Evolutionary conservation across 2,113 vertebrate species (phyloP).

Genomic region (Plectropomus leopardus): DNA sequence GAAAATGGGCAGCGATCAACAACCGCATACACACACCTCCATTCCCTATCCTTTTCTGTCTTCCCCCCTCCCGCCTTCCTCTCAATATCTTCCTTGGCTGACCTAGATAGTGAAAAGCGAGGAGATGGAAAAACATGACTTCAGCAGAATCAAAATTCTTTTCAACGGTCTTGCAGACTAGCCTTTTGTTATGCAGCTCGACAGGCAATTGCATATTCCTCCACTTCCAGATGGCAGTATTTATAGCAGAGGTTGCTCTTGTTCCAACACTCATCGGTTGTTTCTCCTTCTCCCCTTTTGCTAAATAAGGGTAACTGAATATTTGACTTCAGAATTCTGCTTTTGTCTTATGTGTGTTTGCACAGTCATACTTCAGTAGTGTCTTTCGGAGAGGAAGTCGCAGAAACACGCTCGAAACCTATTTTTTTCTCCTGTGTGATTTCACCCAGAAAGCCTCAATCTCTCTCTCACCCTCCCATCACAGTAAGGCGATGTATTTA

Average conservation of each 20-base stretch:
- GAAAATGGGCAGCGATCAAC: constrained; percentile 52
- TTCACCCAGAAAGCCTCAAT: neutral
- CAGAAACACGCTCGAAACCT: neutral
- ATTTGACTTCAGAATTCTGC: constrained; percentile 20
- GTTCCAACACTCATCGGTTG: neutral
- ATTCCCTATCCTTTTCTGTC: constrained; percentile 10
- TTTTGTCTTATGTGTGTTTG: constrained; percentile 1
- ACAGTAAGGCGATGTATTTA: constrained; percentile 29
- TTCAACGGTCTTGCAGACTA: constrained; percentile 51
- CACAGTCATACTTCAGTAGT: neutral
- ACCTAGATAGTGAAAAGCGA: constrained; percentile 73
- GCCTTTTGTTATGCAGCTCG: constrained; percentile 55
- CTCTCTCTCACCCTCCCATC: constrained; percentile 9
- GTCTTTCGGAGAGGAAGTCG: neutral
- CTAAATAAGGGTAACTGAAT: constrained; percentile 17
- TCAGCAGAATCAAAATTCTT: constrained; percentile 76
- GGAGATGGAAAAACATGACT: constrained; percentile 61
- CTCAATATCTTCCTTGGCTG: constrained; percentile 59
- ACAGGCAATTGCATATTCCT: constrained; percentile 47
- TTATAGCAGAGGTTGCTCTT: constrained; percentile 48
- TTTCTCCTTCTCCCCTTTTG: neutral
- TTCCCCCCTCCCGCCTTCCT: constrained; percentile 28
- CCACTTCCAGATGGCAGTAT: constrained; percentile 49
- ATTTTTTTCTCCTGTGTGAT: constrained; percentile 6
- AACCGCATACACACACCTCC: constrained; percentile 2